Evolutionary conservation across 2,888 invertebrate species (phyloP).

Genomic region (Ptycholaimellus sp.): DNA sequence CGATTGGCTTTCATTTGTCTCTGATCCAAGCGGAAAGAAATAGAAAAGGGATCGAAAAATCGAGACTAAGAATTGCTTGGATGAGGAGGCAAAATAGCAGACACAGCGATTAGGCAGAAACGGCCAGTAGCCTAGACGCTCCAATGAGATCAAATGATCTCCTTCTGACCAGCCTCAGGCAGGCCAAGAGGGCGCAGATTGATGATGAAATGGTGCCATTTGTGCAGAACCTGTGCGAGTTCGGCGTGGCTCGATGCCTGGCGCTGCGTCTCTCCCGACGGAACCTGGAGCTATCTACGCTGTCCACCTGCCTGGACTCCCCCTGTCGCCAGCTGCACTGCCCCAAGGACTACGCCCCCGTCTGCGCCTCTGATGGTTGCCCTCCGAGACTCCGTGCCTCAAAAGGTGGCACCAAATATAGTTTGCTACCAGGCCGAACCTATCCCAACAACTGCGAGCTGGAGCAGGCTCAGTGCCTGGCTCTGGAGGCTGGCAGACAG

Average conservation of each 20-base stretch:
- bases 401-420: no score
- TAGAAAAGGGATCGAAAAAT: no score
- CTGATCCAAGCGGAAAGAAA: no score
- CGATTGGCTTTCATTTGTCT: no score
- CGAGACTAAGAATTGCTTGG: no score
- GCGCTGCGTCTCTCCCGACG: conserved; percentile 10
- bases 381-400: no score
- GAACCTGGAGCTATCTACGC: conserved; percentile 13
- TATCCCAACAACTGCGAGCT: conserved; percentile 15
- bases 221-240: conserved; percentile 17
- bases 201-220: neutral
- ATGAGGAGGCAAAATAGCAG: no score
- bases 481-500: conserved; percentile 8
- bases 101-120: no score
- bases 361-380: conserved; percentile 14
- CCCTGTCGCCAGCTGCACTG: conserved; percentile 11
- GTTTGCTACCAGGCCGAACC: conserved; percentile 11
- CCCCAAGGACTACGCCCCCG: conserved; percentile 13
- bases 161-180: no score
- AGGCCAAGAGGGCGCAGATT: no score
- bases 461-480: conserved; percentile 12
- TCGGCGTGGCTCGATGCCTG: conserved; percentile 15
- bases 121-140: no score
- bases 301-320: conserved; percentile 11
- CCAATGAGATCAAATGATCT: no score